phyloP scores from a whole-genome alignment of 2,113 vertebrate species.

The Bagarius yarrelli region DNA sequence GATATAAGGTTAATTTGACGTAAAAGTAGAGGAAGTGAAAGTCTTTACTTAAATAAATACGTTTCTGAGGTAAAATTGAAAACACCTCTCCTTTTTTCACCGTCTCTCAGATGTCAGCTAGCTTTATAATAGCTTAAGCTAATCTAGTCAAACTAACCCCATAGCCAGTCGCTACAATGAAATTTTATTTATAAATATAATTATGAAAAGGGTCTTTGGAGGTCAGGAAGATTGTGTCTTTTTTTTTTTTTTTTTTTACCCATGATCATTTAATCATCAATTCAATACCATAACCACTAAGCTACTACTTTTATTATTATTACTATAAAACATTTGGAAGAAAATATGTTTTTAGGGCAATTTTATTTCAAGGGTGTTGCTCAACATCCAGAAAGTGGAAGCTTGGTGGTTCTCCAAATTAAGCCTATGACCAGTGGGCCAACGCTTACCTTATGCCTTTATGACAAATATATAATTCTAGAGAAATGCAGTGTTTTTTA shows the following conservation, averaged over 20 bases:
- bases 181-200: background rate
- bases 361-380: too few relatives aligned
- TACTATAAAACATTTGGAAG: too few relatives aligned
- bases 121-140: background rate
- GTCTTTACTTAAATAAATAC: background rate
- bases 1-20: background rate
- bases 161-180: background rate
- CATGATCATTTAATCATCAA: too few relatives aligned
- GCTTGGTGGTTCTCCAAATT: too few relatives aligned
- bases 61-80: background rate
- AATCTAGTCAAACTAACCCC: background rate
- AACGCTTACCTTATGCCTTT: background rate
- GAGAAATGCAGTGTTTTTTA: background rate
- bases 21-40: background rate
- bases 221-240: too few relatives aligned
- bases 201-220: too few relatives aligned
- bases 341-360: too few relatives aligned
- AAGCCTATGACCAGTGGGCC: too few relatives aligned
- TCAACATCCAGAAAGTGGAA: too few relatives aligned
- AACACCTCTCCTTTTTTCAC: background rate
- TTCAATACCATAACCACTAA: too few relatives aligned
- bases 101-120: background rate
- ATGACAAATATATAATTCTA: background rate
- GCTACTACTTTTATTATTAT: too few relatives aligned
- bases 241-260: too few relatives aligned